These are phyloP conservation scores for Myotis davidii DNA, from an alignment of 2,113 vertebrate species.

Conservation along the genomic window DNA sequence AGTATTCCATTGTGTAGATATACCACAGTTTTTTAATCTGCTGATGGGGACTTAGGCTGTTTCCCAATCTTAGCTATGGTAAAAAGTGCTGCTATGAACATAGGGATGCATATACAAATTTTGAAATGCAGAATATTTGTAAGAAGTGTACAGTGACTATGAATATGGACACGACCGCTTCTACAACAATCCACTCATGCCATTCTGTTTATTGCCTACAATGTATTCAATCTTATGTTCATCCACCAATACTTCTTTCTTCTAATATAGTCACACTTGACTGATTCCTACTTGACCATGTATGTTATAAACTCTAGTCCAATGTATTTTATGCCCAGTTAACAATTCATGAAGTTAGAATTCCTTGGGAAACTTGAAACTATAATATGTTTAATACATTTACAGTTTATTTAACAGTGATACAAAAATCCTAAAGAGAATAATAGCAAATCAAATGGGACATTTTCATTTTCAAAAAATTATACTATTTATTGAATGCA, in stretches of 20 bases:
- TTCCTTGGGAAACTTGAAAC: background rate
- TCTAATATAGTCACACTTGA: background rate
- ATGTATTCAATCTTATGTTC: background rate
- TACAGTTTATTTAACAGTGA: background rate
- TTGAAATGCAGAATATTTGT: background rate
- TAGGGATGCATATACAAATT: background rate
- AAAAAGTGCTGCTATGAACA: no score
- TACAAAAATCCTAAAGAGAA: background rate
- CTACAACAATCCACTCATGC: background rate
- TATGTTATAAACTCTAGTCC: background rate
- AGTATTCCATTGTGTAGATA: no score
- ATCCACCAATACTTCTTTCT: background rate
- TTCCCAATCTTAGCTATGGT: no score
- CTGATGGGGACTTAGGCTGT: no score
- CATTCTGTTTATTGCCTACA: background rate
- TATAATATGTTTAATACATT: background rate
- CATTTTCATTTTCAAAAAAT: background rate
- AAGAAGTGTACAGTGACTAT: background rate
- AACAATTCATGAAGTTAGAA: background rate
- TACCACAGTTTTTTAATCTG: no score
- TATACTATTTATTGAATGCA: background rate
- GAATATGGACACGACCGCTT: fast-evolving
- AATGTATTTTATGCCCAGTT: background rate
- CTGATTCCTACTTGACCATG: background rate
- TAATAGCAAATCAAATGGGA: background rate